A percentile compares a stretch with the other conserved stretches of the same genome.
phyloP scores from a whole-genome alignment of 2,888 invertebrate genomes.

The Lamellibrachia columna region DNA sequence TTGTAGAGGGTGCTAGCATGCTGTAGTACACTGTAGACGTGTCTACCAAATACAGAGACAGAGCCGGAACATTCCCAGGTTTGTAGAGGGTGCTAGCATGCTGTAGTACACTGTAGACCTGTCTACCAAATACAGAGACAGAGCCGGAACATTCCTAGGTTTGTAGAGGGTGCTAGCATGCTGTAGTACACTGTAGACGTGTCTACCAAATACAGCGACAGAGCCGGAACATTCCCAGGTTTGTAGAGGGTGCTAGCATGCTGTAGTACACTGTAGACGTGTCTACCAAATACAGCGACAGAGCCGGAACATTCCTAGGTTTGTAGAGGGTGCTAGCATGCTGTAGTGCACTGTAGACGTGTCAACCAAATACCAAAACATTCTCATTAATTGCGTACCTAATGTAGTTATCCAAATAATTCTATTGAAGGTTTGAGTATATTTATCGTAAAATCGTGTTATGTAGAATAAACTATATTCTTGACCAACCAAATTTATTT shows the following conservation, averaged over 20 bases:
- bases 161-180: conserved; percentile 17
- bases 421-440: too few species aligned
- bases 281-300: conserved; percentile 59
- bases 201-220: conserved; percentile 64
- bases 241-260: conserved; percentile 20
- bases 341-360: not conserved
- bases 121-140: conserved; percentile 59
- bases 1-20: conserved; percentile 17
- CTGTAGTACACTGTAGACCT: not conserved
- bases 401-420: too few species aligned
- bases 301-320: conserved; percentile 54
- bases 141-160: conserved; percentile 54
- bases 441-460: too few species aligned
- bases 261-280: not conserved
- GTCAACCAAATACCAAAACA: conserved; percentile 47
- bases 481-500: too few species aligned
- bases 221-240: conserved; percentile 54
- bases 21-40: too few species aligned
- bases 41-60: conserved; percentile 64
- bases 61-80: conserved; percentile 54
- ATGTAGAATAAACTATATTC: too few species aligned
- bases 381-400: too few species aligned
- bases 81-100: conserved; percentile 20
- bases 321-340: conserved; percentile 17
- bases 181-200: too few species aligned